phyloP scores from a whole-genome alignment of 2,113 vertebrate genomes.

The Raja brachyura region DNA sequence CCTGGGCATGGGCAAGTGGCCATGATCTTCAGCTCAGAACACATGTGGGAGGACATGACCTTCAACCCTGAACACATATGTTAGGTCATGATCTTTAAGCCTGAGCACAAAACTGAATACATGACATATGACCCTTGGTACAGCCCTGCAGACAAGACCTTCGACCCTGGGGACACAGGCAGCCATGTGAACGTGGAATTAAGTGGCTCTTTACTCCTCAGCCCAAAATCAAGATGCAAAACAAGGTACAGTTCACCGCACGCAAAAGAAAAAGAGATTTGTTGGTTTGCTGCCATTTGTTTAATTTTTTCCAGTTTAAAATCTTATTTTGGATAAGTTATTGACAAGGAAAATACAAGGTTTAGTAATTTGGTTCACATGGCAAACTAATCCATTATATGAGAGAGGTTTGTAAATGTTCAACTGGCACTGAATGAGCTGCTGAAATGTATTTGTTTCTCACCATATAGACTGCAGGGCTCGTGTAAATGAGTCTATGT shows the following conservation, averaged over 20 bases:
- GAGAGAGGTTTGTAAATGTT: neutral
- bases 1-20: too few species aligned
- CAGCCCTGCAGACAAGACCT: too few species aligned
- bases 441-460: neutral
- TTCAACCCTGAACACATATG: too few species aligned
- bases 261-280: neutral
- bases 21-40: too few species aligned
- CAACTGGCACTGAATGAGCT: neutral
- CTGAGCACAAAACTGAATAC: too few species aligned
- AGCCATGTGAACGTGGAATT: neutral
- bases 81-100: too few species aligned
- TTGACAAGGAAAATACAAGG: neutral
- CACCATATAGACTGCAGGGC: neutral
- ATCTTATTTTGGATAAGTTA: neutral
- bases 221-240: neutral
- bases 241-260: neutral
- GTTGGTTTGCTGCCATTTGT: neutral
- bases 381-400: neutral
- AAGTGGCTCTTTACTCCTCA: neutral
- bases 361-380: neutral
- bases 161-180: neutral
- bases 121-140: too few species aligned
- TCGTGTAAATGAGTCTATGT: neutral
- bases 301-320: neutral
- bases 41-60: too few species aligned